These are phyloP conservation scores for Dascyllus trimaculatus DNA, from an alignment of 2,113 vertebrate genomes.

Conservation along the genomic window DNA sequence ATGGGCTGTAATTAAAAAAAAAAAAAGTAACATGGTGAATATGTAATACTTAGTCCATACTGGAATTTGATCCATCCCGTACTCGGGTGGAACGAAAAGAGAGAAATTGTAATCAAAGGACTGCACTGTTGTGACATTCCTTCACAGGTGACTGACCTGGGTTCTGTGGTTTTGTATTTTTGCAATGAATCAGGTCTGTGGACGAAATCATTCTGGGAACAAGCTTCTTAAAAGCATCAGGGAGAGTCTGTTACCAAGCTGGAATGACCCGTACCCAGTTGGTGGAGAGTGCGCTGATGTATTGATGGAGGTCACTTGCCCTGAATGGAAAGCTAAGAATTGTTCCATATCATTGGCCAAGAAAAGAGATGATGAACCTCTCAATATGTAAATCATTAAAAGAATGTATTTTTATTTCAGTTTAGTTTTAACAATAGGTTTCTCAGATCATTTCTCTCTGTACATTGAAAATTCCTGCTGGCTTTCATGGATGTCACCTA, in stretches of 20 bases:
- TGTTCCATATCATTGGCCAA: constrained; percentile 35
- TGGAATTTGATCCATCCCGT: constrained; percentile 48
- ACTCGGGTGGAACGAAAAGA: constrained; percentile 63
- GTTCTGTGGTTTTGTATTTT: constrained; percentile 35
- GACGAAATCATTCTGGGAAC: not conserved
- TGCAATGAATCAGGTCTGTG: constrained; percentile 15
- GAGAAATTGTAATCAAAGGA: not conserved
- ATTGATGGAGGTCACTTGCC: constrained; percentile 30
- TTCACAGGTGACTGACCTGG: constrained; percentile 23
- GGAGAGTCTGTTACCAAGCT: constrained; percentile 39
- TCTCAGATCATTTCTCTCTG: constrained; percentile 17
- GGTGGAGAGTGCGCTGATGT: constrained; percentile 13
- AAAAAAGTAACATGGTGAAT: constrained; percentile 31
- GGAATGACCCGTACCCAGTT: constrained; percentile 9
- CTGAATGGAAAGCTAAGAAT: constrained; percentile 31
- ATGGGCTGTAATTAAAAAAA: constrained; percentile 37
- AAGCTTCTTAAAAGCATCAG: constrained; percentile 36
- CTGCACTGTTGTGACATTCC: constrained; percentile 39
- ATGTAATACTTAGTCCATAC: constrained; percentile 16
- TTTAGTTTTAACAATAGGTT: constrained; percentile 12
- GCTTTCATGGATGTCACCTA: not conserved
- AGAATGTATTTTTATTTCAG: constrained; percentile 55
- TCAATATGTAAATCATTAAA: constrained; percentile 19
- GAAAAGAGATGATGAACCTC: constrained; percentile 16
- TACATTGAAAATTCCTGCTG: constrained; percentile 18